Evolutionary conservation across 1,140 invertebrate species (phyloP).

Genomic region (Prorops nasuta): DNA sequence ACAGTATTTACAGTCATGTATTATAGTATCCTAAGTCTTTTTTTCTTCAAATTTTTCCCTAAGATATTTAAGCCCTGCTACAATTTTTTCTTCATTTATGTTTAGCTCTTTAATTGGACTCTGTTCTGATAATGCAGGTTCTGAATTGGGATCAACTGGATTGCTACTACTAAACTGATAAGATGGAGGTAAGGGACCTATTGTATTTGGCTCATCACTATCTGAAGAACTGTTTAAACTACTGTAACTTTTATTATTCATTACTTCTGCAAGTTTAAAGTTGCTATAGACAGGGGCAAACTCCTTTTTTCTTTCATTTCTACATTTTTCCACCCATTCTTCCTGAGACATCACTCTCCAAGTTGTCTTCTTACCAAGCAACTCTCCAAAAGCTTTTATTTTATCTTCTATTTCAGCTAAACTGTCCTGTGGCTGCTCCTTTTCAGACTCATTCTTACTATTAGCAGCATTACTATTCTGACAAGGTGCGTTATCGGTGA

Average conservation of each 20-base stretch:
- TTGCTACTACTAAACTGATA: not conserved
- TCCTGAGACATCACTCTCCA: conserved; percentile 68
- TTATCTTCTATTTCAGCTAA: conserved; percentile 36
- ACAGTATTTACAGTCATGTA: conserved; percentile 1
- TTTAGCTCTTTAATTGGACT: conserved; percentile 14
- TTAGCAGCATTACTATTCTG: too few species aligned
- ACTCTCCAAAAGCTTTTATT: conserved; percentile 45
- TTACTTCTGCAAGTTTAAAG: conserved; percentile 14
- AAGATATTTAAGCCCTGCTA: conserved; percentile 67
- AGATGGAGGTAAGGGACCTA: conserved; percentile 32
- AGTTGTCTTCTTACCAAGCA: conserved; percentile 42
- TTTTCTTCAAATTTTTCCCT: conserved; percentile 62
- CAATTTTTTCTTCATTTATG: conserved; percentile 61
- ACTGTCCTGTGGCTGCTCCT: too few species aligned
- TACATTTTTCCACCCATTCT: conserved; percentile 75
- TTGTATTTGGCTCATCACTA: conserved; percentile 27
- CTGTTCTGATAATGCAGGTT: not conserved
- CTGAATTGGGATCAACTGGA: not conserved
- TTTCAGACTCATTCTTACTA: conserved; percentile 15
- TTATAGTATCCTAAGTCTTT: conserved; percentile 17
- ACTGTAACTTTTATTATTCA: conserved; percentile 1
- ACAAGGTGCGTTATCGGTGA: too few species aligned
- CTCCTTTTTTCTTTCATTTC: conserved; percentile 65
- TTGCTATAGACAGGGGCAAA: conserved; percentile 64
- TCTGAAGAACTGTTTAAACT: not conserved